phyloP scores from a whole-genome alignment of 1,140 invertebrate genomes.

The Apolygus lucorum region DNA sequence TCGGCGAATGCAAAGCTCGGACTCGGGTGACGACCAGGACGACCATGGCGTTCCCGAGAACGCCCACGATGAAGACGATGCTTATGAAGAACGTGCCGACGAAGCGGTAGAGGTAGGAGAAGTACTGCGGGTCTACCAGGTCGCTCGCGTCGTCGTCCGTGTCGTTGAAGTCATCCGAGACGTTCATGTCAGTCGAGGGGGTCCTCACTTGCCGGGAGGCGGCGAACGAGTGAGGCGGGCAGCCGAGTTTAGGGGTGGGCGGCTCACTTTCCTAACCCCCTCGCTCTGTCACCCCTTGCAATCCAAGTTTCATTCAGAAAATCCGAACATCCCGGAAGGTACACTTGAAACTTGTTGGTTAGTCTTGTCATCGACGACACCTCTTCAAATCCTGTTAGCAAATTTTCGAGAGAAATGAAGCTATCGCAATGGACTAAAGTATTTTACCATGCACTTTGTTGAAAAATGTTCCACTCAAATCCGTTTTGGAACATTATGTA shows the following conservation, averaged over 20 bases:
- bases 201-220: conserved; percentile 14
- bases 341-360: too few relatives aligned
- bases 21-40: conserved; percentile 44
- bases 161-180: conserved; percentile 16
- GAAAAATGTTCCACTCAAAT: too few relatives aligned
- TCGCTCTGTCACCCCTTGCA: too few relatives aligned
- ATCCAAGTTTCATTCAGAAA: too few relatives aligned
- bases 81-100: conserved; percentile 51
- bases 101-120: conserved; percentile 43
- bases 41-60: conserved; percentile 49
- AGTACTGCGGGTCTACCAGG: conserved; percentile 39
- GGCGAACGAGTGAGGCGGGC: conserved; percentile 19
- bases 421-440: too few relatives aligned
- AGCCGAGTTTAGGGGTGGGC: neutral
- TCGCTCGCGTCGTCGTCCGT: conserved; percentile 18
- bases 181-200: conserved; percentile 13
- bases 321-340: too few relatives aligned
- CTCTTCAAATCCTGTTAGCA: too few relatives aligned
- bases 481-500: too few relatives aligned
- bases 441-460: too few relatives aligned
- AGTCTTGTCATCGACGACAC: too few relatives aligned
- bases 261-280: neutral
- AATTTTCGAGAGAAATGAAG: too few relatives aligned
- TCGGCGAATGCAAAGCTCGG: conserved; percentile 49
- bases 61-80: conserved; percentile 47